These are phyloP conservation scores for Drosophila parthenogenetica DNA, from an alignment of 2,888 invertebrate species.

Conservation along the genomic window DNA sequence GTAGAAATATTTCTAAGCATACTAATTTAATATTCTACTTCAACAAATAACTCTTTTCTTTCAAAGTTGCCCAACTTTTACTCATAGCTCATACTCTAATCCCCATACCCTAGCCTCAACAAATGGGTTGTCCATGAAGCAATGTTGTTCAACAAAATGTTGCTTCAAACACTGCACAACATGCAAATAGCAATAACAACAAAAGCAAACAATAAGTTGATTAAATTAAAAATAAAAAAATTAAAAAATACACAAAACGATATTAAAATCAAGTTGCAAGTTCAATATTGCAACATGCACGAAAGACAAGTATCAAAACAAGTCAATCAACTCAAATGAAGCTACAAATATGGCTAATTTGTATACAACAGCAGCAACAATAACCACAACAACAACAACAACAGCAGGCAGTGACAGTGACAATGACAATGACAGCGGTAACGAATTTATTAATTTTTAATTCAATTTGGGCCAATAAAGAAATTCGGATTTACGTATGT, in stretches of 20 bases:
- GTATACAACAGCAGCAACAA: conserved; percentile 44
- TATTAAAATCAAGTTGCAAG: conserved; percentile 36
- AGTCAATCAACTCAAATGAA: conserved; percentile 38
- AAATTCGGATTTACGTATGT: conserved; percentile 21
- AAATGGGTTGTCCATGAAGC: conserved; percentile 32
- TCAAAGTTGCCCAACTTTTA: not conserved
- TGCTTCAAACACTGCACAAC: conserved; percentile 37
- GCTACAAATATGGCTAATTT: conserved; percentile 52
- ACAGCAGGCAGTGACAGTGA: too few relatives aligned
- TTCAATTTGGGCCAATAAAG: conserved; percentile 45
- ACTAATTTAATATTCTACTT: not conserved
- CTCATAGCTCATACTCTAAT: not conserved
- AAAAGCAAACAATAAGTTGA: conserved; percentile 53
- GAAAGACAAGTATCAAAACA: conserved; percentile 31
- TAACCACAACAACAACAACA: not conserved
- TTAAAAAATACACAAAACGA: not conserved
- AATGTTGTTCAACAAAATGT: conserved; percentile 41
- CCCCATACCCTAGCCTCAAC: not conserved
- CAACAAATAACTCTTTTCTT: not conserved
- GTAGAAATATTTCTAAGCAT: not conserved
- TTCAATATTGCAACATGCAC: conserved; percentile 67
- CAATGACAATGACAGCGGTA: conserved; percentile 20
- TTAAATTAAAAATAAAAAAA: conserved; percentile 47
- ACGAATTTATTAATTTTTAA: conserved; percentile 62
- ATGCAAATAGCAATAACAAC: conserved; percentile 30